These are phyloP conservation scores for Cyrtorhinus lividipennis DNA, from an alignment of 1,140 invertebrate genomes.

Conservation along the genomic window DNA sequence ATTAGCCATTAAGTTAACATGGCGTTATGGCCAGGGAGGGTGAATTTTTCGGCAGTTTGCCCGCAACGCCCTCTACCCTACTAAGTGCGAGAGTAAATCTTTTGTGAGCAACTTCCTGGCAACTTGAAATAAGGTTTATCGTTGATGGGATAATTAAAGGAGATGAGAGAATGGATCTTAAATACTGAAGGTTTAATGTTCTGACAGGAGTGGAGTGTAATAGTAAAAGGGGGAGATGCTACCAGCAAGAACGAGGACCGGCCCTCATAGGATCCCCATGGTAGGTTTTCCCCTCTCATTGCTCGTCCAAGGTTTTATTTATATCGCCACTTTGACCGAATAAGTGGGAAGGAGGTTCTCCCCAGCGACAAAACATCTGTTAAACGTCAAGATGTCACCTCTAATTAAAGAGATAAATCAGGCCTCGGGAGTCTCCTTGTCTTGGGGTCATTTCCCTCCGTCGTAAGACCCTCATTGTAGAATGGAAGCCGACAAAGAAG, in stretches of 20 bases:
- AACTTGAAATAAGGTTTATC: too few species aligned
- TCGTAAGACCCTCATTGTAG: background rate
- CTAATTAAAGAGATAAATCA: constrained; percentile 3
- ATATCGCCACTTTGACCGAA: background rate
- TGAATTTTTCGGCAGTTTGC: background rate
- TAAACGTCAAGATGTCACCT: background rate
- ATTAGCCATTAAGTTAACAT: background rate
- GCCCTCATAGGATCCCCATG: too few species aligned
- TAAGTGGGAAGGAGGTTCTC: background rate
- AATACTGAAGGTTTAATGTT: too few species aligned
- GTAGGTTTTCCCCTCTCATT: background rate
- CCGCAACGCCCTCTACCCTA: too few species aligned
- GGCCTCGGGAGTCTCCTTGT: background rate
- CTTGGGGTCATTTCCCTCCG: background rate
- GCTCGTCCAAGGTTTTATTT: background rate
- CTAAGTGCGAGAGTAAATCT: background rate
- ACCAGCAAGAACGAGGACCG: too few species aligned
- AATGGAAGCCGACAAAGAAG: background rate
- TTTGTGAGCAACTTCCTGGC: background rate
- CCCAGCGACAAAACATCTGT: background rate
- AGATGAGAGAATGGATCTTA: too few species aligned
- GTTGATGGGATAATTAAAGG: background rate
- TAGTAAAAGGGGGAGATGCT: too few species aligned
- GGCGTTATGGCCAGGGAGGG: background rate
- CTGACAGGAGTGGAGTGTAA: too few species aligned